phyloP scores from a whole-genome alignment of 1,140 invertebrate genomes.

The Globodera ellingtonae region DNA sequence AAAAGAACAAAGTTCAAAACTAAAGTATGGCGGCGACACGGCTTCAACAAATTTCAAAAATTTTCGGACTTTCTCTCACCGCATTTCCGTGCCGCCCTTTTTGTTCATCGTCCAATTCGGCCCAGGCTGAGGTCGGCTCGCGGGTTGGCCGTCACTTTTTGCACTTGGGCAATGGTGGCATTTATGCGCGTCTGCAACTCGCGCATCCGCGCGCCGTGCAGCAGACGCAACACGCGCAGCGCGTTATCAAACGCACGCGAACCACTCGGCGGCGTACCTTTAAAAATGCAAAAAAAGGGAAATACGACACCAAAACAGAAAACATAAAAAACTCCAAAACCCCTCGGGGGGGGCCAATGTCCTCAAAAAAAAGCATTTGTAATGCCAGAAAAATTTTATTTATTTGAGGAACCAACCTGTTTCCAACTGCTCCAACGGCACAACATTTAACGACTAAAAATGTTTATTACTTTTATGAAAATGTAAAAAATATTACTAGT shows the following conservation, averaged over 20 bases:
- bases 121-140: slow-evolving; percentile 92
- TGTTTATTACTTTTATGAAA: too few relatives aligned
- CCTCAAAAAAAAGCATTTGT: neutral
- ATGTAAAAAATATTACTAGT: too few relatives aligned
- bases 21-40: too few relatives aligned
- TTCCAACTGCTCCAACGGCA: neutral
- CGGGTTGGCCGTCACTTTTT: slow-evolving; percentile 90
- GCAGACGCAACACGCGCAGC: slow-evolving; percentile 37
- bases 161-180: slow-evolving; percentile 85
- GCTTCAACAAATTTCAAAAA: neutral
- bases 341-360: too few relatives aligned
- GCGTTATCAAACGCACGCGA: slow-evolving; percentile 39
- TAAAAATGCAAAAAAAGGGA: neutral
- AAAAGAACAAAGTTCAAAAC: too few relatives aligned
- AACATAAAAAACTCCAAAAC: too few relatives aligned
- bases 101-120: slow-evolving; percentile 76
- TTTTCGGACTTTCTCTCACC: neutral
- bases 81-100: neutral
- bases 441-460: slow-evolving; percentile 9
- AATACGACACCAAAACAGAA: neutral
- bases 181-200: slow-evolving; percentile 91
- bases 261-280: slow-evolving; percentile 14
- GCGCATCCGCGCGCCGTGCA: slow-evolving; percentile 69
- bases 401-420: neutral
- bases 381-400: neutral